Evolutionary conservation across 2,888 invertebrate species (phyloP).

Genomic region (Tipula lateralis): DNA sequence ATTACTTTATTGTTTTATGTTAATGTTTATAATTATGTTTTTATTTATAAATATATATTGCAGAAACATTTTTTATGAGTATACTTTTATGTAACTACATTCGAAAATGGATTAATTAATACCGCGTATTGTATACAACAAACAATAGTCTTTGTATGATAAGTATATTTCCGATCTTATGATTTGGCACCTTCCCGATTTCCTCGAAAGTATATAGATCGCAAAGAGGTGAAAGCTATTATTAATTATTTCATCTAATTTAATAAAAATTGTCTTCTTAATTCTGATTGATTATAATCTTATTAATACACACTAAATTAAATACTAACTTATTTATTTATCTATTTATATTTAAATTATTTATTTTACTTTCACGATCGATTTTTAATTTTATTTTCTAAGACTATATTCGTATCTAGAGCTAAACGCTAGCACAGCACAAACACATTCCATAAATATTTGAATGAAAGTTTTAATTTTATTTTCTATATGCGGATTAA

Average conservation of each 20-base stretch:
- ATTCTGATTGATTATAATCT: conserved; percentile 24
- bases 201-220: not conserved
- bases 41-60: not conserved
- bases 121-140: not conserved
- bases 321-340: not conserved
- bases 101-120: not conserved
- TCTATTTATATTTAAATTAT: not conserved
- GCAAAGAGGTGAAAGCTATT: not conserved
- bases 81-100: not conserved
- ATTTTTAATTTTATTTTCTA: not conserved
- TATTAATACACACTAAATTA: not conserved
- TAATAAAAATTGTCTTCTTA: not conserved
- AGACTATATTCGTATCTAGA: conserved; percentile 4
- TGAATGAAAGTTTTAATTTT: conserved; percentile 11
- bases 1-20: not conserved
- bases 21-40: not conserved
- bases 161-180: not conserved
- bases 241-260: not conserved
- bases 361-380: conserved; percentile 9
- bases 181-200: not conserved
- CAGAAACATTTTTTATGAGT: not conserved
- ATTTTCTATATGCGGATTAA: not conserved
- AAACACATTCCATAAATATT: not conserved
- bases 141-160: not conserved
- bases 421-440: not conserved